These are phyloP conservation scores for Nycticryphes semicollaris DNA, from an alignment of 2,113 vertebrate genomes.

Conservation along the genomic window DNA sequence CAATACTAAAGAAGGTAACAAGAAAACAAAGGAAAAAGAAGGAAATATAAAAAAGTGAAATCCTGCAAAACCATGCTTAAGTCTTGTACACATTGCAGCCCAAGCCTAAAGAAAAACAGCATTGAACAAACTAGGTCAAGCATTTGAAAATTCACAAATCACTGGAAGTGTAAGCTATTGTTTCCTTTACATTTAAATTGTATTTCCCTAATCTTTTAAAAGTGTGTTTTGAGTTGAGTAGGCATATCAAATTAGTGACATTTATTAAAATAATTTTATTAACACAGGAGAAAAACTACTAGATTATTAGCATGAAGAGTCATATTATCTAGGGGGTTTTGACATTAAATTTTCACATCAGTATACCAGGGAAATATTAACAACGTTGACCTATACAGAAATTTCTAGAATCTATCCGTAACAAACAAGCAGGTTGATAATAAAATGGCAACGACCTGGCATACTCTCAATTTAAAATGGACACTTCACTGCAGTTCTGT, in stretches of 20 bases:
- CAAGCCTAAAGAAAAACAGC: neutral
- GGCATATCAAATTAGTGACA: neutral
- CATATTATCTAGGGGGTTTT: neutral
- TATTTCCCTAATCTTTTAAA: neutral
- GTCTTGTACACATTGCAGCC: neutral
- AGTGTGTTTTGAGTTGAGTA: neutral
- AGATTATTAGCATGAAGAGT: neutral
- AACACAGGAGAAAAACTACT: neutral
- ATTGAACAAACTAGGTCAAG: neutral
- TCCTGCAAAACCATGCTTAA: neutral
- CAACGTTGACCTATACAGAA: neutral
- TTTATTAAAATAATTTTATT: neutral
- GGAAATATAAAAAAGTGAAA: neutral
- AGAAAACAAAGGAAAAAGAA: neutral
- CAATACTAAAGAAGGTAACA: neutral
- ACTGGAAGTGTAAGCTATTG: neutral
- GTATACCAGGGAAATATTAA: neutral
- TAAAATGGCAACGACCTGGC: neutral
- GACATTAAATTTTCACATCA: neutral
- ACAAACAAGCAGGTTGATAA: neutral
- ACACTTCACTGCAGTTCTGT: neutral
- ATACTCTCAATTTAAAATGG: neutral
- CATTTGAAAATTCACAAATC: neutral
- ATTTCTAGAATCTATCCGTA: neutral
- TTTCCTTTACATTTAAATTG: neutral